Base-by-base conservation (phyloP, 37 sponge, comb jelly and placozoan species). In the Halichondria panicea region DNA sequence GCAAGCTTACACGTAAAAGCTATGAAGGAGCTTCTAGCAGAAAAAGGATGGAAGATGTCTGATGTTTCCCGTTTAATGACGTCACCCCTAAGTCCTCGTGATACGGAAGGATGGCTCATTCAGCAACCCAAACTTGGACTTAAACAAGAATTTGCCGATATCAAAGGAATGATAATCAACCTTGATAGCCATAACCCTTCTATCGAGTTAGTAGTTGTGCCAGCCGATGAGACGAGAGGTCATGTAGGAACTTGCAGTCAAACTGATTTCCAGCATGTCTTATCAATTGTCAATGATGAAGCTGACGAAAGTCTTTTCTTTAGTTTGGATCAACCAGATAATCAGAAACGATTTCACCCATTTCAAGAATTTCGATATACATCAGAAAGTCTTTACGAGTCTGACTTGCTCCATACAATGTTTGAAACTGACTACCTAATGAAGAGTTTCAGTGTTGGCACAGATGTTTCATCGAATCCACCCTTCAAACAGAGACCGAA, bases 361-460 rank as follows among this genome's bases (percentile, higher is more conserved):
- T 89, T 89, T 53, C 90, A 89, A 53, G 52, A 83, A 43, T 67
- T 83, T 63, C 56, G 90, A 21, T 89, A 75, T 62, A 30, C 41
- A 0, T 68, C 90, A 34, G 15, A 78, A 31, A 30, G 40, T 0
- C 41, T 83, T 1, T 21, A 77, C 9, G 65, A 64, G n/a, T 84
- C 85, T 18, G 58, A 1, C 11, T 30, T 84, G 1, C 85, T 89
- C 0, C 80, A 89, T 33, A 80, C 90, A 24, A 9, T 89, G 76
- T 79, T 89, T 67, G 80, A 83, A 59, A 53, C 90, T 38, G 90
- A 89, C 43, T 89, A 89, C 46, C 75, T 89, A 0, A 22, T 89
- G 55, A 89, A 89, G 43, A 68, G 76, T 27, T 89, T 89, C 79
- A 84, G 79, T 70, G 81, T 89, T 36, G 90, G 90, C 13, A 57